Evolutionary conservation across 2,797 vertebrate species (phyloP).

Genomic region (Jordanella pulchra): DNA sequence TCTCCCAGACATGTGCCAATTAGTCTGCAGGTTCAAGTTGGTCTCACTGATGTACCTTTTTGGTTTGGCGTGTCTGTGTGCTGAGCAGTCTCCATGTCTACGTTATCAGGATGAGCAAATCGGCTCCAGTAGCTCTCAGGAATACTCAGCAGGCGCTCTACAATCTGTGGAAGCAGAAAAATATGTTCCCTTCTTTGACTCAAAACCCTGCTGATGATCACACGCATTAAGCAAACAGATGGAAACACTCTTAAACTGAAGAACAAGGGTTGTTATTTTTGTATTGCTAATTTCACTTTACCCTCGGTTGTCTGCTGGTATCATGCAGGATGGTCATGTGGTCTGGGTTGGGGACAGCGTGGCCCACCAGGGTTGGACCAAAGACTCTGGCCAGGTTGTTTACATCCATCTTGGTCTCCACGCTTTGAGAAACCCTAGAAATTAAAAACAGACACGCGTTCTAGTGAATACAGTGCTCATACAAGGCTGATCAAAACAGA

Average conservation of each 20-base stretch:
- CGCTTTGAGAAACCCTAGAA: slow-evolving; percentile 86
- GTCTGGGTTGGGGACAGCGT: slow-evolving; percentile 87
- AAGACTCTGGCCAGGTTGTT: slow-evolving; percentile 89
- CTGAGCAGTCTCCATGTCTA: slow-evolving; percentile 75
- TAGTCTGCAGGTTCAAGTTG: background rate
- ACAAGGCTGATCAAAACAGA: background rate
- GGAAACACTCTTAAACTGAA: background rate
- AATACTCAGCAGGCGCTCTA: slow-evolving; percentile 87
- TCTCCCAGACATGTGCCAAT: background rate
- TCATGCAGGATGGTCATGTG: slow-evolving; percentile 89
- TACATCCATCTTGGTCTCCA: slow-evolving; percentile 88
- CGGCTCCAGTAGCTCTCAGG: slow-evolving; percentile 88
- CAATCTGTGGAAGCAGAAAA: slow-evolving; percentile 73
- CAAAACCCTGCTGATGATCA: slow-evolving; percentile 1
- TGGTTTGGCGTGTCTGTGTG: slow-evolving; percentile 79
- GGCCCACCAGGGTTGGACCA: slow-evolving; percentile 91
- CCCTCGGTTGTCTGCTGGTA: slow-evolving; percentile 89
- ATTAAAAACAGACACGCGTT: background rate
- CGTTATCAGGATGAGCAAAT: slow-evolving; percentile 79
- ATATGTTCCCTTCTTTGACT: background rate
- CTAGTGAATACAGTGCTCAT: background rate
- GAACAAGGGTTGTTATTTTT: background rate
- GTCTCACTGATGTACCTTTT: slow-evolving; percentile 71
- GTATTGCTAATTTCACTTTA: slow-evolving; percentile 46
- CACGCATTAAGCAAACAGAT: background rate